Conservation (phyloP, 2,113 vertebrate species). For the Myiopsitta monachus region DNA sequence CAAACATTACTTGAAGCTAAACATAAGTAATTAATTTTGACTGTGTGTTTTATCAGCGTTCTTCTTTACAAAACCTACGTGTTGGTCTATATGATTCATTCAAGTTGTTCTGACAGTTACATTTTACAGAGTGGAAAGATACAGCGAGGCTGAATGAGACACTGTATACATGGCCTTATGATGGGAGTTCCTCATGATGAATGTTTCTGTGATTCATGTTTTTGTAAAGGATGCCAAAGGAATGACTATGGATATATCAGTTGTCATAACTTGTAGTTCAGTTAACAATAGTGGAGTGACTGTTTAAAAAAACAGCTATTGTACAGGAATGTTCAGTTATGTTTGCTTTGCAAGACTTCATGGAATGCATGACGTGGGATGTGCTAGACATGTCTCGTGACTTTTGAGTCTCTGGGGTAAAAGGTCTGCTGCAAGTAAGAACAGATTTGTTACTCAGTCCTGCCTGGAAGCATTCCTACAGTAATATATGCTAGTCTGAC, state of each 20-base stretch:
- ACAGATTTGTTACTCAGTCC: neutral
- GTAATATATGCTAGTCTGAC: neutral
- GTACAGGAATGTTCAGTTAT: constrained; percentile 28
- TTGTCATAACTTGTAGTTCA: constrained; percentile 60
- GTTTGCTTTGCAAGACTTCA: constrained; percentile 38
- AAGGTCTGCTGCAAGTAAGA: neutral
- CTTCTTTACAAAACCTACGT: neutral
- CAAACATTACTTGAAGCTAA: constrained; percentile 13
- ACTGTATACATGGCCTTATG: neutral
- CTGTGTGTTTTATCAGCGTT: neutral
- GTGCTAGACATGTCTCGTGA: constrained; percentile 16
- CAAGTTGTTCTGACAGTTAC: constrained; percentile 6
- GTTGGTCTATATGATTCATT: neutral
- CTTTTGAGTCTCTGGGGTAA: neutral
- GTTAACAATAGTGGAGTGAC: constrained; percentile 55
- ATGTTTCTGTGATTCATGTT: constrained; percentile 36
- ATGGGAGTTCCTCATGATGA: constrained; percentile 39
- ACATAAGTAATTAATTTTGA: constrained; percentile 16
- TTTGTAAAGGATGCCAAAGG: constrained; percentile 54
- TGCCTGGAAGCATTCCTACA: neutral
- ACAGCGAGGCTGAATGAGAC: neutral
- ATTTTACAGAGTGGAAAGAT: constrained; percentile 43
- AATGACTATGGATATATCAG: constrained; percentile 36
- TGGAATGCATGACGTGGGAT: constrained; percentile 3
- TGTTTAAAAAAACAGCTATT: constrained; percentile 59